Evolutionary conservation across 2,888 invertebrate species (phyloP).

Genomic region (Meteorus cinctellus): DNA sequence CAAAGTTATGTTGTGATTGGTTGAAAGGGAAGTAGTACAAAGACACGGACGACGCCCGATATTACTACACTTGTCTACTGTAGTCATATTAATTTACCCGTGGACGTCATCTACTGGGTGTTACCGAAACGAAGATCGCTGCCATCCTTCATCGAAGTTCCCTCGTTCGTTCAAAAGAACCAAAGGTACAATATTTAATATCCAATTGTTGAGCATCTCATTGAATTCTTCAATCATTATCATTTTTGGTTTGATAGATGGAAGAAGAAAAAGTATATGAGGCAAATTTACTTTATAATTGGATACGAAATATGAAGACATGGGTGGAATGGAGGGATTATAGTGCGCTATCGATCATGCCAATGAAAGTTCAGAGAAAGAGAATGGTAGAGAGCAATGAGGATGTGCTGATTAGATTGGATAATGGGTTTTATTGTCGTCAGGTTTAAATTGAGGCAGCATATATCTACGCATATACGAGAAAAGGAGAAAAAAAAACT

Average conservation of each 20-base stretch:
- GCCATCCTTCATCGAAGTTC: neutral
- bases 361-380: constrained; percentile 3
- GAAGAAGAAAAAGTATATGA: too few species aligned
- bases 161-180: neutral
- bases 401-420: constrained; percentile 71
- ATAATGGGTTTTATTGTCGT: constrained; percentile 65
- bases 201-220: too few species aligned
- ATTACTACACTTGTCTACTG: constrained; percentile 12
- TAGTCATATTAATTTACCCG: neutral
- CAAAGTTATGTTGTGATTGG: constrained; percentile 15
- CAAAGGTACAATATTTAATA: neutral
- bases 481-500: neutral
- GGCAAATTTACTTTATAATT: too few species aligned
- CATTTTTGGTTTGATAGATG: too few species aligned
- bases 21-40: constrained; percentile 17
- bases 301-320: neutral
- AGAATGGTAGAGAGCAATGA: constrained; percentile 57
- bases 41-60: constrained; percentile 28
- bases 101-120: constrained; percentile 17
- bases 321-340: neutral
- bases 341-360: neutral
- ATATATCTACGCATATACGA: neutral
- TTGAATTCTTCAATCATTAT: too few species aligned
- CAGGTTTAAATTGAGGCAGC: neutral
- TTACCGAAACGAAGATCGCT: neutral